Evolutionary conservation across 1,140 invertebrate species (phyloP), one percentile per base, ranked within the genome.

Genomic region (Asobara japonica): DNA sequence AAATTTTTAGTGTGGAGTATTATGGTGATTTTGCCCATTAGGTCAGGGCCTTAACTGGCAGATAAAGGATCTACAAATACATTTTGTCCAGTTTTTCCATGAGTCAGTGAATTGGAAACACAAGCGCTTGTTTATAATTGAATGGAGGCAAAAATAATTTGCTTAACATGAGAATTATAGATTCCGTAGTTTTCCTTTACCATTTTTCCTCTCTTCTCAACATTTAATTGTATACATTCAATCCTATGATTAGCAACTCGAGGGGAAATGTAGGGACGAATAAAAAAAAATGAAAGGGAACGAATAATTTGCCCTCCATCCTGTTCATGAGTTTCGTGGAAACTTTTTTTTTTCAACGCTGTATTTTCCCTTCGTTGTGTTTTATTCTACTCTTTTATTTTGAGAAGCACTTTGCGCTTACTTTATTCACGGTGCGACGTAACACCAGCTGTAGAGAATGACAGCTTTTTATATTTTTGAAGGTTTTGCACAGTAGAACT

Each of bases 231-330:
- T 16, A 29, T 29, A 48, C 22, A 69, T 29, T 33, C 66, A 20
- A 56, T 22, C 30, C 45, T 31, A 56, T 56, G 51, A 56, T 56
- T 56, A 56, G 22, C 18, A 13, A 56, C 51, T 56, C 51, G 51
- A 18, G 25, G 51, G 51, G 41, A 25, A 25, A 25, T 11, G 18
- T 18, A 13, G 51, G 51, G 51, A 56, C 51, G 18, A 16, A 38
- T 38, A 38, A 7, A 1, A 56, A 22, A 20, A 31, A 10, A 60
- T 8, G 10, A 10, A 30, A 67, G 66, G 27, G 27, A 18, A 31
- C n/a, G 29, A 51, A 25, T 69, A 69, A 69, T 69, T 69, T 69
- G 22, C 41, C 48, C 48, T 69, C 30, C 61, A 64, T 64, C 67
- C 66, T 60, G 29, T 18, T 56, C 41, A 45, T 45, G 41, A 61